Base-by-base conservation (phyloP, 2,888 invertebrate genomes). In the Phymatocera aterrima region DNA sequence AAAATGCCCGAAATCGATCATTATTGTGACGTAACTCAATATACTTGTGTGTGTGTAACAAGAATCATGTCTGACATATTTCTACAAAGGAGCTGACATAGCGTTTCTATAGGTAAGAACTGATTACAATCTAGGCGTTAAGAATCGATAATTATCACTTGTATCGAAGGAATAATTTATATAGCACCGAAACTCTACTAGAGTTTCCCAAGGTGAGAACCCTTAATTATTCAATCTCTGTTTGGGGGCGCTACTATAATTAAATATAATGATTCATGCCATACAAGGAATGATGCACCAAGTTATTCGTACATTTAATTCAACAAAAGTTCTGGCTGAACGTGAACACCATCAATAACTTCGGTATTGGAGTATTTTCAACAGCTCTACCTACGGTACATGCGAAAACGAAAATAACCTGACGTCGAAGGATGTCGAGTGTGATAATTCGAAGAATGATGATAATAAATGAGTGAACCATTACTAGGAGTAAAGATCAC, bases 111-210 rank as follows among this genome's bases (percentile, higher is more conserved):
- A 3, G 46, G 51, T 72, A 34, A 31, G 51, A 18, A 8, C 51
- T 72, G 72, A 72, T 72, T 72, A 72, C 72, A 18, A 72, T 72
- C 51, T 72, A 72, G 72, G 51, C 48, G 72, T 72, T 72, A 72
- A 72, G 34, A 72, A 72, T 72, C 51, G 72, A 72, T 72, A 72
- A 72, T 72, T 72, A 72, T 72, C 72, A 72, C 72, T 48, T 72
- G 72, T 72, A 51, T 18, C 18, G 31, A 31, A 51, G 21, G 28
- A 72, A 72, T 51, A 72, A 72, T 72, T 72, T 34, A 72, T 48
- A 31, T 51, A 34, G 51, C 51, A 51, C 34, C n/a, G 46, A 51
- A 51, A 34, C 51, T 72, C 28, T 34, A 31, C 34, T 28, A 10
- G 72, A 31, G 72, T 18, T 51, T 51, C 72, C 51, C 51, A 72